Evolutionary conservation across 2,888 invertebrate species (phyloP).

Genomic region (Ormyrus pomaceus): DNA sequence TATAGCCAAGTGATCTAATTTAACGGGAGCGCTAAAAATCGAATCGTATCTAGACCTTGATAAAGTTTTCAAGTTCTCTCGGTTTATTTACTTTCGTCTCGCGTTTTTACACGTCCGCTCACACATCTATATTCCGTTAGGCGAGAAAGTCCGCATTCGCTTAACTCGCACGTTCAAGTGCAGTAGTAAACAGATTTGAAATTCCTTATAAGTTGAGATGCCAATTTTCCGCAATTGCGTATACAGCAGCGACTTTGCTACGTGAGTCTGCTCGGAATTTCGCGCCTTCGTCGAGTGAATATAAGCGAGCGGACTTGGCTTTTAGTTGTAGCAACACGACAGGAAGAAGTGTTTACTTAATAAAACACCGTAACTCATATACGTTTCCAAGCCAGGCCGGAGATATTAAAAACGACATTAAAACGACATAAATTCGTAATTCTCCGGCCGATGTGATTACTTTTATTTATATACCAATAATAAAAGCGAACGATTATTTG

Average conservation of each 20-base stretch:
- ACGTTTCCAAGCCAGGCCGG: no score
- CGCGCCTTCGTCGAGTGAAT: not conserved
- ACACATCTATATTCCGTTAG: slow-evolving; percentile 31
- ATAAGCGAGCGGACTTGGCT: not conserved
- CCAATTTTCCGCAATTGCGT: slow-evolving; percentile 37
- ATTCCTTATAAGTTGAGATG: slow-evolving; percentile 47
- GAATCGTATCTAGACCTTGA: slow-evolving; percentile 27
- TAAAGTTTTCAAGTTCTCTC: slow-evolving; percentile 40
- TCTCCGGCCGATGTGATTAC: not conserved
- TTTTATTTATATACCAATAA: not conserved
- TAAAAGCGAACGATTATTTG: not conserved
- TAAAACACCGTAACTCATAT: not conserved
- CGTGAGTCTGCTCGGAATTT: slow-evolving; percentile 18
- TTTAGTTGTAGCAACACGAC: not conserved
- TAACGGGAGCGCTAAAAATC: not conserved
- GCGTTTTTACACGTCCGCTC: slow-evolving; percentile 1
- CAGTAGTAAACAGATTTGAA: slow-evolving; percentile 46
- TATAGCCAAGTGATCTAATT: not conserved
- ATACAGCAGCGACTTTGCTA: not conserved
- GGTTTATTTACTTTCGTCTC: slow-evolving; percentile 34
- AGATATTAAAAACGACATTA: not conserved
- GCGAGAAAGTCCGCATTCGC: slow-evolving; percentile 35
- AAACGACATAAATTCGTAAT: not conserved
- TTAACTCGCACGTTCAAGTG: slow-evolving; percentile 28
- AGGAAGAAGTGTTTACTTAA: slow-evolving; percentile 42